phyloP scores from a whole-genome alignment of 1,140 invertebrate genomes.

The Hycleus cichorii region DNA sequence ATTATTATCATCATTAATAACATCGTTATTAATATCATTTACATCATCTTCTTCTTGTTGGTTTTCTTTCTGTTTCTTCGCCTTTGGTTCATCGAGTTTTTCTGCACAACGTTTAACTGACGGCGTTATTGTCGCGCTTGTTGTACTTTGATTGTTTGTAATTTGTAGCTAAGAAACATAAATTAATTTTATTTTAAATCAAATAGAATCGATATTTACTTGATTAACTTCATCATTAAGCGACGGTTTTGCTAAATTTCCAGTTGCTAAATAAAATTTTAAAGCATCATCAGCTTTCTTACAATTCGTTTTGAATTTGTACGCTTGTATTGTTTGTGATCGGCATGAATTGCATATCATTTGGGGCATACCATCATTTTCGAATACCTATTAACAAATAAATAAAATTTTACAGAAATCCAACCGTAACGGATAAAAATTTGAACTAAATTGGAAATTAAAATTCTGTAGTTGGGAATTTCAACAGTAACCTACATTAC shows the following conservation, averaged over 20 bases:
- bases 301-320: constrained; percentile 66
- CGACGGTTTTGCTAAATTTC: constrained; percentile 48
- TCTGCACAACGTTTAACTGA: no score
- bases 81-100: no score
- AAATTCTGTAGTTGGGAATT: no score
- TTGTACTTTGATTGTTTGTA: neutral
- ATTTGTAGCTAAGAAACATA: neutral
- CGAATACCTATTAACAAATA: constrained; percentile 51
- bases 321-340: constrained; percentile 57
- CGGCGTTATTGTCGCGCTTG: no score
- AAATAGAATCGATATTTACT: neutral
- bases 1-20: no score
- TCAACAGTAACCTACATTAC: no score
- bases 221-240: neutral
- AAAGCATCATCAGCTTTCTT: constrained; percentile 63
- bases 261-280: constrained; percentile 56
- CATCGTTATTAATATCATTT: no score
- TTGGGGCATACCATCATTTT: constrained; percentile 64
- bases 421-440: neutral
- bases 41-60: no score
- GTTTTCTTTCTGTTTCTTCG: no score
- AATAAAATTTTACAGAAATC: neutral
- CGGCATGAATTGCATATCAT: constrained; percentile 61
- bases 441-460: no score
- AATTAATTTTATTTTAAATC: neutral